A percentile compares a stretch with the other conserved stretches of the same genome.
Evolutionary conservation across 1,140 invertebrate genomes (phyloP).

Genomic region (Coboldia fuscipes): DNA sequence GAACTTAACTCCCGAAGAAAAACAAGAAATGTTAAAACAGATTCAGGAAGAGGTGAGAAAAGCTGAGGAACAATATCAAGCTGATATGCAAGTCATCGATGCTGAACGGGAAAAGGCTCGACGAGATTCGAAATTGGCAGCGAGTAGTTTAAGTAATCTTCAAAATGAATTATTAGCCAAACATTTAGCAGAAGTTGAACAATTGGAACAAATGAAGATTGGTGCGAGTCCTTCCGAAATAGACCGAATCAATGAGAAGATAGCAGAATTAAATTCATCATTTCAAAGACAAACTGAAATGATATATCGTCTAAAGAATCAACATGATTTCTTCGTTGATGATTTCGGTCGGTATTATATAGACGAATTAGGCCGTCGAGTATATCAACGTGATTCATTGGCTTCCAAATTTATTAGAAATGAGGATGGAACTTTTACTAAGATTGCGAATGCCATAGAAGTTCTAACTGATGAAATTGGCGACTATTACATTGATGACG

Average conservation of each 20-base stretch:
- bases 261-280: neutral
- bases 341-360: neutral
- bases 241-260: neutral
- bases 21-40: neutral
- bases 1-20: neutral
- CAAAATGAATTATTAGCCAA: neutral
- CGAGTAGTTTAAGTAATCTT: neutral
- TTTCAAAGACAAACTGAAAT: neutral
- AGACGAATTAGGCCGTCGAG: neutral
- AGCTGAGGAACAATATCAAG: neutral
- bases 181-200: neutral
- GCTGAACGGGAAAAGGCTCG: neutral
- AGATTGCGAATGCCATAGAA: neutral
- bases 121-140: neutral
- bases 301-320: neutral
- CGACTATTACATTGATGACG: neutral
- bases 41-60: neutral
- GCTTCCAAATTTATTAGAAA: neutral
- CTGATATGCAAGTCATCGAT: neutral
- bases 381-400: neutral
- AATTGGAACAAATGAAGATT: neutral
- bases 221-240: neutral
- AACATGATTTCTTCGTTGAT: neutral
- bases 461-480: neutral
- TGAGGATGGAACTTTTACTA: neutral